These are phyloP conservation scores for Ageneiosus marmoratus DNA, from an alignment of 2,113 vertebrate species.

Conservation along the genomic window DNA sequence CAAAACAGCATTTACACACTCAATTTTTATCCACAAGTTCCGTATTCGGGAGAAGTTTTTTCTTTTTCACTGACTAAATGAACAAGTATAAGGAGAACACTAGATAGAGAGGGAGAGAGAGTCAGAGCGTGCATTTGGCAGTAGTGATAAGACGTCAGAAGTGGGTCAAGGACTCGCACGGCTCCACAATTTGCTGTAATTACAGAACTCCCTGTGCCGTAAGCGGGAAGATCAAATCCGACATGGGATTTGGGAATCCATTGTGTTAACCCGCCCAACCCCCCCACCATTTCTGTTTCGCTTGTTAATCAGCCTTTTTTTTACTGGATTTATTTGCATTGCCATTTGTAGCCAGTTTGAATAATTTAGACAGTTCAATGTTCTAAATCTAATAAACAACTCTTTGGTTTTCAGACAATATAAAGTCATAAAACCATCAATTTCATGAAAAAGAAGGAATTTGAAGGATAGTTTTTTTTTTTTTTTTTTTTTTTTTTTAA, in stretches of 20 bases:
- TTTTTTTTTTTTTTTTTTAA: neutral
- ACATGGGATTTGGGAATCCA: conserved; percentile 55
- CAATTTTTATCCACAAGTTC: conserved; percentile 40
- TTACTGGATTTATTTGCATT: conserved; percentile 40
- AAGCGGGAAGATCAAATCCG: conserved; percentile 57
- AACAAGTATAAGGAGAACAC: conserved; percentile 25
- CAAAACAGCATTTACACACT: conserved; percentile 49
- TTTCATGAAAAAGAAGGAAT: conserved; percentile 2
- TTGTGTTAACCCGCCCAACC: conserved; percentile 34
- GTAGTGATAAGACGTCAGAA: conserved; percentile 51
- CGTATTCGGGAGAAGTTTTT: conserved; percentile 37
- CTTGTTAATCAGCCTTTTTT: conserved; percentile 24
- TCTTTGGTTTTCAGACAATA: conserved; percentile 3
- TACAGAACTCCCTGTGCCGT: conserved; percentile 55
- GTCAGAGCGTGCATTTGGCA: conserved; percentile 15
- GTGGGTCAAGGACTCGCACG: conserved; percentile 57
- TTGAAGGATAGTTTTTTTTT: neutral
- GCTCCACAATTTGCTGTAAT: conserved; percentile 50
- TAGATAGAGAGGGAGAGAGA: conserved; percentile 28
- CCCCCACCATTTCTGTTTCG: conserved; percentile 24
- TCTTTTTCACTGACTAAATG: conserved; percentile 28
- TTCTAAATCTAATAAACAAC: neutral
- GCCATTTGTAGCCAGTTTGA: conserved; percentile 33
- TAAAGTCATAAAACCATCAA: neutral
- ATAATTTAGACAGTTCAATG: conserved; percentile 40